A percentile compares a stretch with the other conserved stretches of the same genome.
Conservation (phyloP, 2,797 vertebrate genomes). For the Euthynnus affinis region DNA sequence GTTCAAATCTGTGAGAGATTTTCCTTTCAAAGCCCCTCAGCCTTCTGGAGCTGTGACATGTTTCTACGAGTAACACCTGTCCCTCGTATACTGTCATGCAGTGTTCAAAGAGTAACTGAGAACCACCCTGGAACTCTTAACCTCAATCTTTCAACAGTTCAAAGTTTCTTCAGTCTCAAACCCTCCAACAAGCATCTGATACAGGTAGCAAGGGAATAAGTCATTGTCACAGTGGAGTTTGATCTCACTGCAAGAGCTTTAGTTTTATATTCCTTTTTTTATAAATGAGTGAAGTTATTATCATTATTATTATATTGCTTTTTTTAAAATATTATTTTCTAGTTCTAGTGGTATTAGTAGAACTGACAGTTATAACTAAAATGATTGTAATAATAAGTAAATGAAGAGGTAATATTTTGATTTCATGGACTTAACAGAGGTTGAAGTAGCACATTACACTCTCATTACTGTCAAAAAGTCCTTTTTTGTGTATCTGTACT, state of each 20-base stretch:
- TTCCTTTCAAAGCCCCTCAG: slow-evolving; percentile 61
- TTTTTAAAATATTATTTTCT: neutral
- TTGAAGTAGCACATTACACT: no score
- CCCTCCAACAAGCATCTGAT: slow-evolving; percentile 65
- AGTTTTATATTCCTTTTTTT: slow-evolving; percentile 38
- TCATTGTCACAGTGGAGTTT: slow-evolving; percentile 44
- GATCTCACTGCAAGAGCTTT: slow-evolving; percentile 27
- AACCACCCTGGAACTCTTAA: slow-evolving; percentile 74
- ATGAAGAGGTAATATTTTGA: neutral
- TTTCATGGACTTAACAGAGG: neutral
- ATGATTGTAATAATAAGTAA: neutral
- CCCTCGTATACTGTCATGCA: slow-evolving; percentile 53
- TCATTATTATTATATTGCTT: neutral
- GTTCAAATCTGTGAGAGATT: slow-evolving; percentile 63
- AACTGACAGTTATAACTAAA: neutral
- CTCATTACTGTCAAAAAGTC: no score
- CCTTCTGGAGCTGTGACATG: slow-evolving; percentile 51
- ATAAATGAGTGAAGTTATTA: slow-evolving; percentile 2
- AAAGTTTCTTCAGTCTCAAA: slow-evolving; percentile 66
- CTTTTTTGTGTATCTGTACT: no score
- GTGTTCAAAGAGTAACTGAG: slow-evolving; percentile 70
- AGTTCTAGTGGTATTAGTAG: neutral
- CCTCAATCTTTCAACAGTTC: slow-evolving; percentile 83
- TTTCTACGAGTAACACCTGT: slow-evolving; percentile 68
- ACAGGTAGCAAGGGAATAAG: slow-evolving; percentile 53